Evolutionary conservation across 2,113 vertebrate species (phyloP).

Genomic region (Mus pahari): DNA sequence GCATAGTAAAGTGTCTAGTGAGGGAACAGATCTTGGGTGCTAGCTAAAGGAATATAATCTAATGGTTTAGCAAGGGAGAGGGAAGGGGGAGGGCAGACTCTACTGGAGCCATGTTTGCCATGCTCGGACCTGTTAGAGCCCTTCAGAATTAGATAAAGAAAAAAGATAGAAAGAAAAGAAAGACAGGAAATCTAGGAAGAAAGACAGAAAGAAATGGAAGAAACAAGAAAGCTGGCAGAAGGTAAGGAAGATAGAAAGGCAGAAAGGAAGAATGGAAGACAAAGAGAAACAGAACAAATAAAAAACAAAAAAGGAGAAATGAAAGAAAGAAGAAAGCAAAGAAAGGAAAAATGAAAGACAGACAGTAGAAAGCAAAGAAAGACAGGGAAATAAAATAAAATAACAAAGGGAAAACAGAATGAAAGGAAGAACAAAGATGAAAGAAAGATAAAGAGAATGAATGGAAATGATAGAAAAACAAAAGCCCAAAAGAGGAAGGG

Average conservation of each 20-base stretch:
- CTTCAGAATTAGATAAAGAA: too few relatives aligned
- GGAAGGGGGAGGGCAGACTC: too few relatives aligned
- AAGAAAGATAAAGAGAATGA: neutral
- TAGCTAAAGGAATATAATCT: too few relatives aligned
- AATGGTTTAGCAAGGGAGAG: too few relatives aligned
- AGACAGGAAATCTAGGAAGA: neutral
- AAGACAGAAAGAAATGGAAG: neutral
- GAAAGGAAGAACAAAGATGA: neutral
- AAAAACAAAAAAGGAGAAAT: neutral
- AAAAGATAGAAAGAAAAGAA: neutral
- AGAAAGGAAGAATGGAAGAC: neutral
- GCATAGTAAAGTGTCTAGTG: neutral
- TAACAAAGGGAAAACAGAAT: neutral
- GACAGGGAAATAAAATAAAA: neutral
- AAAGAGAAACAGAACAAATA: neutral
- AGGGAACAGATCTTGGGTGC: too few relatives aligned
- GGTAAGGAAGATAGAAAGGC: neutral
- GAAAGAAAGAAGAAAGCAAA: neutral
- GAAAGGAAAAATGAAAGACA: too few relatives aligned
- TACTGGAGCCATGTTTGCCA: too few relatives aligned
- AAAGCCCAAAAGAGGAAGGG: neutral
- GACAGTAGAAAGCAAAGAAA: neutral
- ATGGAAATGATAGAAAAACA: neutral
- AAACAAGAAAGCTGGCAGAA: neutral
- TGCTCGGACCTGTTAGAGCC: too few relatives aligned